Percentiles rank a stretch among this genome's conserved stretches.
Conservation (phyloP, 2,888 invertebrate genomes). For the Gibbula magus region DNA sequence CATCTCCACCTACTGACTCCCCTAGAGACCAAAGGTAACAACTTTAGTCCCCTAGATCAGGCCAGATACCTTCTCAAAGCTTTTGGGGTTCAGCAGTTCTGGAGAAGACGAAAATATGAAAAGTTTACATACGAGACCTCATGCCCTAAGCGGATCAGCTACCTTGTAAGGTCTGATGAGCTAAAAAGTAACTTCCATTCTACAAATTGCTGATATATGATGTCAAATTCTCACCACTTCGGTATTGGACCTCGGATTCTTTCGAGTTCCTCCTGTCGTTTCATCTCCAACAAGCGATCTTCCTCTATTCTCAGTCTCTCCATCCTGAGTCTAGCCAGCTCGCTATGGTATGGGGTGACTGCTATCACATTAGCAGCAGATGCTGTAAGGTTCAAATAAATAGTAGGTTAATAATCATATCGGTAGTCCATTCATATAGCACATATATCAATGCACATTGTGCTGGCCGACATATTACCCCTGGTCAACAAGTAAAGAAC, state of each 20-base stretch:
- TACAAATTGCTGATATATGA: no score
- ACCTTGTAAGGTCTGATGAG: no score
- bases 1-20: no score
- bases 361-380: constrained; percentile 27
- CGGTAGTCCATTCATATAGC: no score
- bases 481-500: no score
- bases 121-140: no score
- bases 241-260: constrained; percentile 67
- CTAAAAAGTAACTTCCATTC: no score
- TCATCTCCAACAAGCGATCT: constrained; percentile 66
- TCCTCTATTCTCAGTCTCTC: constrained; percentile 69
- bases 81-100: no score
- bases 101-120: no score
- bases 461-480: no score
- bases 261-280: constrained; percentile 68
- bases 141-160: no score
- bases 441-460: no score
- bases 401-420: background rate
- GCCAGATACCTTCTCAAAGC: background rate
- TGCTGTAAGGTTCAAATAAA: background rate
- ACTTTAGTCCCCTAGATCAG: background rate
- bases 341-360: constrained; percentile 63
- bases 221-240: constrained; percentile 61
- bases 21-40: background rate
- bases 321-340: constrained; percentile 64